Evolutionary conservation across 1,140 invertebrate species (phyloP).

Genomic region (Delia radicum): DNA sequence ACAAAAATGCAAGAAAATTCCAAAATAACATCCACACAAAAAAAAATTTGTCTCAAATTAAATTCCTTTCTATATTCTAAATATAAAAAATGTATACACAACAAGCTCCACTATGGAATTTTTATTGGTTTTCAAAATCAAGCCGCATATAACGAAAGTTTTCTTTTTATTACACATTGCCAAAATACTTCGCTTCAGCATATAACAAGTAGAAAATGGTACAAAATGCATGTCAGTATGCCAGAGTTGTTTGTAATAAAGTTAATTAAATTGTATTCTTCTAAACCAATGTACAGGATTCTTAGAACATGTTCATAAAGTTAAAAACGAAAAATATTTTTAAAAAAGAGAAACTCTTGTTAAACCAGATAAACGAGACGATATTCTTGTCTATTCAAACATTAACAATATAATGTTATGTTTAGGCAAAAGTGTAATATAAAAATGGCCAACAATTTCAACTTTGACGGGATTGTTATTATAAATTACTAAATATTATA

Average conservation of each 20-base stretch:
- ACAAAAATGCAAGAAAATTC: not conserved
- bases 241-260: conserved; percentile 2
- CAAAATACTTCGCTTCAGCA: not conserved
- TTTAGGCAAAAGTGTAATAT: too few relatives aligned
- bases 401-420: too few relatives aligned
- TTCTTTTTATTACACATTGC: not conserved
- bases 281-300: conserved; percentile 3
- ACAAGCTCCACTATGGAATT: not conserved
- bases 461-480: too few relatives aligned
- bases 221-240: conserved; percentile 6
- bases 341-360: not conserved
- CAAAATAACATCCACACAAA: not conserved
- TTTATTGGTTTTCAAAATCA: not conserved
- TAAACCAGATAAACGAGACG: not conserved
- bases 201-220: not conserved
- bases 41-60: not conserved
- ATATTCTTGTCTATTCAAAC: too few relatives aligned
- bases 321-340: not conserved
- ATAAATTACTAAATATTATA: too few relatives aligned
- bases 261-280: conserved; percentile 14
- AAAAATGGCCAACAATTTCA: too few relatives aligned
- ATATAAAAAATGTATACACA: not conserved
- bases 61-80: not conserved
- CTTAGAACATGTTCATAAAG: not conserved
- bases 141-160: not conserved